Base-by-base conservation (phyloP, 2,113 vertebrate species). In the Sapajus apella region DNA sequence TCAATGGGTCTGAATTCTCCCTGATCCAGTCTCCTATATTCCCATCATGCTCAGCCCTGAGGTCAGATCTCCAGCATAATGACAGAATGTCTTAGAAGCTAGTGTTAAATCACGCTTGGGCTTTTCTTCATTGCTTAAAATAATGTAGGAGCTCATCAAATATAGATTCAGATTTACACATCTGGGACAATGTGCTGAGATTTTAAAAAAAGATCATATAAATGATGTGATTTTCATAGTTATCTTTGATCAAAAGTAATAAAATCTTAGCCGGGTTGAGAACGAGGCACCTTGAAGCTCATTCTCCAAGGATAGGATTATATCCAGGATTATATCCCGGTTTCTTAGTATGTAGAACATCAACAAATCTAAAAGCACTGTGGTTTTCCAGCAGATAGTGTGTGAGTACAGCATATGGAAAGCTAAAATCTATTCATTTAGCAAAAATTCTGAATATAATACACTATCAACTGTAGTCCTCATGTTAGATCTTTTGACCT, bases 161-260 rank as follows among this genome's bases (percentile, higher is more conserved):
- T 96, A 93, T 96, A 13, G 43, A 96, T 79, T 58, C 45, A 89
- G 79, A 91, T 96, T 97, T 97, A 96, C 5, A 89, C 58, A 83
- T 89, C 72, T 95, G 94, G 89, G 92, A 82, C 75, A 95, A 66
- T 85, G 90, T 82, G 32, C 82, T 88, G 13, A 37, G 23, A 61
- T 76, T 91, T 95, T 82, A 52, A 89, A 91, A 93, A 94, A 93
- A n/a, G 56, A 58, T 89, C 35, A 10, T 85, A 55, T 88, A 64
- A 96, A 64, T 72, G 37, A 70, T 91, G 50, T 61, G 81, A 84
- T 23, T 90, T 23, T 93, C 43, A 68, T 21, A 56, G 52, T 58
- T 72, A 91, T 89, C 79, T 96, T 96, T 93, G 68, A 77, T 52
- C 58, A 20, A 85, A 94, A 90, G 94, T 58, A 88, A 45, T 89